Percentiles rank a stretch among this genome's conserved stretches.
Evolutionary conservation across 2,797 vertebrate species (phyloP).

Genomic region (Chrosomus eos): DNA sequence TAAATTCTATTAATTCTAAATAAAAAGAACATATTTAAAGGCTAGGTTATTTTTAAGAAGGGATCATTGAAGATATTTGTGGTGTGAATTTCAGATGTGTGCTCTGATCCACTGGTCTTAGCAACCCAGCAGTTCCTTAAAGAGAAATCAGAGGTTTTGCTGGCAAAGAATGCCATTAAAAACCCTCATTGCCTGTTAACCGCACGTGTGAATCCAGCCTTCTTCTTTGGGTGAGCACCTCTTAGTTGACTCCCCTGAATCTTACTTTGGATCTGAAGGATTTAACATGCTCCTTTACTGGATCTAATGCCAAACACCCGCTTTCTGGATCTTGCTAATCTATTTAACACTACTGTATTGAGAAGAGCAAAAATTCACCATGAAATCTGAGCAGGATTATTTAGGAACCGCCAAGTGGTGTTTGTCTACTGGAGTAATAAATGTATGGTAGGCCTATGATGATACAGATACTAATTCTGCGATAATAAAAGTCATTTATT

Average conservation of each 20-base stretch:
- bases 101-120: conserved; percentile 58
- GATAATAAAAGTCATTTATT: conserved; percentile 59
- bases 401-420: neutral
- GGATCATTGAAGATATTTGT: conserved; percentile 39
- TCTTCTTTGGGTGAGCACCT: conserved; percentile 54
- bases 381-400: neutral
- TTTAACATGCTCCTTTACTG: conserved; percentile 25
- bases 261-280: conserved; percentile 48
- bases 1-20: conserved; percentile 16
- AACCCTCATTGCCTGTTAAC: conserved; percentile 53
- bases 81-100: conserved; percentile 57
- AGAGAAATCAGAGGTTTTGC: conserved; percentile 61
- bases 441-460: neutral
- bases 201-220: conserved; percentile 40
- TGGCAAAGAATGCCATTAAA: conserved; percentile 62
- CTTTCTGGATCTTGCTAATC: conserved; percentile 2
- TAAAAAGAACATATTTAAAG: conserved; percentile 52
- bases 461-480: conserved; percentile 25
- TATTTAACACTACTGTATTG: conserved; percentile 14
- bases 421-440: neutral
- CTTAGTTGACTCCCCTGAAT: conserved; percentile 34
- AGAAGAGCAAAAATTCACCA: neutral
- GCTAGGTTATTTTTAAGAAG: conserved; percentile 59
- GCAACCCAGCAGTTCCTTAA: conserved; percentile 56
- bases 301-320: conserved; percentile 16